Evolutionary conservation across 2,888 invertebrate species (phyloP).

Genomic region (Dasypolia templi): DNA sequence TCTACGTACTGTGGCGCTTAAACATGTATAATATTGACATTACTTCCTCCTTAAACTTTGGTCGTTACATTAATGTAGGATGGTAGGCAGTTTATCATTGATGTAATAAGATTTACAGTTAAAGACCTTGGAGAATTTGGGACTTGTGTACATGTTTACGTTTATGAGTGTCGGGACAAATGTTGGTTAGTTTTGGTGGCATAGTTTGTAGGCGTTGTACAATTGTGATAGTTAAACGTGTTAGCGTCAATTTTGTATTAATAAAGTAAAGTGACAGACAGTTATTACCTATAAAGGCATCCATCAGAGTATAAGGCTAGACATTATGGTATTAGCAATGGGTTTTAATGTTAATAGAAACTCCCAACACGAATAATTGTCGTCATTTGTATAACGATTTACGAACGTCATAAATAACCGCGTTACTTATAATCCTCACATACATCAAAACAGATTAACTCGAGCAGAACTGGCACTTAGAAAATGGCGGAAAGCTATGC

Average conservation of each 20-base stretch:
- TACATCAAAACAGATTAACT: slow-evolving; percentile 61
- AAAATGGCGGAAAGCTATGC: slow-evolving; percentile 57
- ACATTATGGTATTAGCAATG: neutral
- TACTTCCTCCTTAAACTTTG: slow-evolving; percentile 60
- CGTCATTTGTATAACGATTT: slow-evolving; percentile 34
- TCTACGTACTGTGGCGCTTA: slow-evolving; percentile 52
- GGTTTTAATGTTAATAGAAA: neutral
- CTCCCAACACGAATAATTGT: slow-evolving; percentile 14
- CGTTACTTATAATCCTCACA: slow-evolving; percentile 45
- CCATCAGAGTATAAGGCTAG: no score
- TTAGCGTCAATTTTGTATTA: slow-evolving; percentile 2
- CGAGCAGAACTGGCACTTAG: slow-evolving; percentile 47
- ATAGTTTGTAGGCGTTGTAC: slow-evolving; percentile 8
- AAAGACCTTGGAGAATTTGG: slow-evolving; percentile 44
- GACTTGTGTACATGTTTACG: slow-evolving; percentile 45
- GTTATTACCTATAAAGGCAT: neutral
- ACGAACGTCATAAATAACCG: slow-evolving; percentile 40
- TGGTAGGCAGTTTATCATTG: slow-evolving; percentile 64
- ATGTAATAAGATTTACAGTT: slow-evolving; percentile 60
- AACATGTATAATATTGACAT: slow-evolving; percentile 66
- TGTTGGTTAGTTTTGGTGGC: slow-evolving; percentile 35
- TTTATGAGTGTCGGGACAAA: slow-evolving; percentile 36
- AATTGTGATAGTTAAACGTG: neutral
- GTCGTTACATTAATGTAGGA: slow-evolving; percentile 63
- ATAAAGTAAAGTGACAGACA: neutral